Evolutionary conservation across 2,113 vertebrate species (phyloP).

Genomic region (Ellobius talpinus): DNA sequence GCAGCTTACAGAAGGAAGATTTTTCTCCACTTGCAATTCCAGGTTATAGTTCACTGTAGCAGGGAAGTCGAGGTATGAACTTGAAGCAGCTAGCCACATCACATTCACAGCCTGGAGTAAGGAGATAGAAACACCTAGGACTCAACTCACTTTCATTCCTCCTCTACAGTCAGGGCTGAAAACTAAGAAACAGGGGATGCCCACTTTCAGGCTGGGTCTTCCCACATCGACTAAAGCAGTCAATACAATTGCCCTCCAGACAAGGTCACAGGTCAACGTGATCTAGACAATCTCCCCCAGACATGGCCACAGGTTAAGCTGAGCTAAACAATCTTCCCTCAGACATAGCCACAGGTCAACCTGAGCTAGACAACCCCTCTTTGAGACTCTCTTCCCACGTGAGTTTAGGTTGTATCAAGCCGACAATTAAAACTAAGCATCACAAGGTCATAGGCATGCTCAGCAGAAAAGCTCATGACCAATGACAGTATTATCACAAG

Average conservation of each 20-base stretch:
- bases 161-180: neutral
- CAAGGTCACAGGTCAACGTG: neutral
- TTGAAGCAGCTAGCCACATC: neutral
- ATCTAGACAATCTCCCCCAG: neutral
- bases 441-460: neutral
- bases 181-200: neutral
- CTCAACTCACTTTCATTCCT: too few relatives aligned
- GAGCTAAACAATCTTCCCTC: too few relatives aligned
- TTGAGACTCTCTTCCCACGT: neutral
- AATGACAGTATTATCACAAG: accelerated
- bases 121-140: neutral
- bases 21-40: too few relatives aligned
- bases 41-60: neutral
- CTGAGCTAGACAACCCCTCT: neutral
- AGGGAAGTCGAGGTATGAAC: neutral
- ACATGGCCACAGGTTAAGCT: neutral
- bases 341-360: too few relatives aligned
- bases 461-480: neutral
- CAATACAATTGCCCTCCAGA: neutral
- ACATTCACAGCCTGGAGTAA: neutral
- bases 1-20: neutral
- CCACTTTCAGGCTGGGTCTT: neutral
- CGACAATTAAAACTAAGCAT: neutral
- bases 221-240: neutral
- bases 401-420: neutral